Conservation (phyloP, 2,888 invertebrate species). For the Macrophya alboannulata region DNA sequence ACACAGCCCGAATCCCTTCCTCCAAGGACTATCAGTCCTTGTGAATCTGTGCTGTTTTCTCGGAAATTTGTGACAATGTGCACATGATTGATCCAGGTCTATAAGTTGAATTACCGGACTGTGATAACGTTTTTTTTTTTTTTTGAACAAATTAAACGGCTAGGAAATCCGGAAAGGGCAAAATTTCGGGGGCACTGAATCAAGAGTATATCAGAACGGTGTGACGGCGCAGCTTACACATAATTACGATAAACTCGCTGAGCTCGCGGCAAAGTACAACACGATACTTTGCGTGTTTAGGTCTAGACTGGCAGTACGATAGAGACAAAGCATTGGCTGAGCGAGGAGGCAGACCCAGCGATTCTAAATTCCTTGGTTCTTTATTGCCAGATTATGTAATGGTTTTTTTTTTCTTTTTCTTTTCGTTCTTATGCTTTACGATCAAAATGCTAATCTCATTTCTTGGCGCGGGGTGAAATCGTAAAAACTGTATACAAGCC, state of each 20-base stretch:
- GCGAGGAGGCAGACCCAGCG: conserved; percentile 34
- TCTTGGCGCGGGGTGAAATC: conserved; percentile 28
- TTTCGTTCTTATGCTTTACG: conserved; percentile 4
- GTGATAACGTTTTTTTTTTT: not conserved
- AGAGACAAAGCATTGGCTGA: conserved; percentile 45
- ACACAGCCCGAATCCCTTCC: conserved; percentile 27
- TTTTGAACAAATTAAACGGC: not conserved
- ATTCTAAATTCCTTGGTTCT: conserved; percentile 39
- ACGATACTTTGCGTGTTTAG: conserved; percentile 51
- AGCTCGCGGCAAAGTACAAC: conserved; percentile 24
- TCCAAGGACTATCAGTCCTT: not conserved
- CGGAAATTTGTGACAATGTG: not conserved
- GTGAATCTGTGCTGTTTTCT: not conserved
- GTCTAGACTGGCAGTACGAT: conserved; percentile 15
- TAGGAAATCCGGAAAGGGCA: not conserved
- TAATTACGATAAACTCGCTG: conserved; percentile 37
- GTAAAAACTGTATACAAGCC: conserved; percentile 46
- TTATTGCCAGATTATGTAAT: conserved; percentile 42
- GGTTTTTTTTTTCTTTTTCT: not conserved
- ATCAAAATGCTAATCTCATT: conserved; percentile 51
- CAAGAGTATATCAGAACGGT: conserved; percentile 10
- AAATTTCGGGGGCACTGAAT: conserved; percentile 1
- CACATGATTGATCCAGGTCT: not conserved
- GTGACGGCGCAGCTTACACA: conserved; percentile 39
- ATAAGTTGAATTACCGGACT: not conserved